These are phyloP conservation scores for Proctacanthus coquilletti DNA, from an alignment of 1,140 invertebrate genomes.

Conservation along the genomic window DNA sequence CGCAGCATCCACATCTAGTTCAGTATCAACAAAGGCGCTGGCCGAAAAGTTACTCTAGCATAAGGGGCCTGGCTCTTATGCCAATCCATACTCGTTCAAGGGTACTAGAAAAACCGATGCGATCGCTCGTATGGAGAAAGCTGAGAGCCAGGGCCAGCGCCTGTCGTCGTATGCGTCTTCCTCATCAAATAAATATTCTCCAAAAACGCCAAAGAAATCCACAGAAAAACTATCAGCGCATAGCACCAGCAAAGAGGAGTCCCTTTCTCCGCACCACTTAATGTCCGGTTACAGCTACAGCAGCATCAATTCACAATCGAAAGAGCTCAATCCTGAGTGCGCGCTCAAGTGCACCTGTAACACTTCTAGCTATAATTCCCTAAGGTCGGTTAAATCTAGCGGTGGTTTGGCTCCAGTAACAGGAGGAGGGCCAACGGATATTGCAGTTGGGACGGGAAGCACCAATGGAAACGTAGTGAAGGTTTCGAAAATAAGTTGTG, in stretches of 20 bases:
- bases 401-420: too few species aligned
- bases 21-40: slow-evolving; percentile 55
- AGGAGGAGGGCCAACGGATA: not conserved
- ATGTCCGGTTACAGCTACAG: not conserved
- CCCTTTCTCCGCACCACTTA: not conserved
- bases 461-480: too few species aligned
- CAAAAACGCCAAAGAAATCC: slow-evolving; percentile 1
- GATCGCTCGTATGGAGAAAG: not conserved
- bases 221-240: not conserved
- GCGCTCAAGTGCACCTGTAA: slow-evolving; percentile 1
- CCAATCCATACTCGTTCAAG: too few species aligned
- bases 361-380: not conserved
- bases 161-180: slow-evolving; percentile 3
- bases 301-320: not conserved
- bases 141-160: slow-evolving; percentile 3
- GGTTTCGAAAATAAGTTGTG: slow-evolving; percentile 1
- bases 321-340: not conserved
- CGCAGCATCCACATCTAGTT: slow-evolving; percentile 50
- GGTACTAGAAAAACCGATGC: too few species aligned
- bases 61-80: slow-evolving; percentile 36
- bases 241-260: not conserved
- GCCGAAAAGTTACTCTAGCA: slow-evolving; percentile 68
- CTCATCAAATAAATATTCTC: not conserved
- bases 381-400: not conserved
- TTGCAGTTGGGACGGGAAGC: not conserved